Evolutionary conservation across 2,113 vertebrate genomes (phyloP).

Genomic region (Columba livia): DNA sequence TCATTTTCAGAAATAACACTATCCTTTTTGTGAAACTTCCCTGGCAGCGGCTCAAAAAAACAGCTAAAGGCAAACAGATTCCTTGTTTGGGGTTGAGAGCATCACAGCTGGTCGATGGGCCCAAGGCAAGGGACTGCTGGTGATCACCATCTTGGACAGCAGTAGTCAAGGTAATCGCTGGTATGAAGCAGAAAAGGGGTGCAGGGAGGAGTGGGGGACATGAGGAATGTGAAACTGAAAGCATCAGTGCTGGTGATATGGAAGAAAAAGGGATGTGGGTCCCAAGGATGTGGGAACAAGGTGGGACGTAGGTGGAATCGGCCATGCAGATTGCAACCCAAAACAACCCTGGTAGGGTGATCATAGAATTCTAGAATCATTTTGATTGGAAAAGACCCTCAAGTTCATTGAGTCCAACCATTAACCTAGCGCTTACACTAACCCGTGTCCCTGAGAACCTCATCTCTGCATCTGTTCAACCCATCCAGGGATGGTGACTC

Average conservation of each 20-base stretch:
- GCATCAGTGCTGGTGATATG: too few species aligned
- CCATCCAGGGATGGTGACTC: too few species aligned
- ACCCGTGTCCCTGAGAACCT: too few species aligned
- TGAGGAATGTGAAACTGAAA: not conserved
- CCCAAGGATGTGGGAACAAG: not conserved
- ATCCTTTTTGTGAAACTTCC: conserved; percentile 71
- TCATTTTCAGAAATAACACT: conserved; percentile 76
- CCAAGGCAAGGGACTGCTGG: not conserved
- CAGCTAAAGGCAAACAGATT: conserved; percentile 52
- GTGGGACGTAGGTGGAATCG: fast-evolving
- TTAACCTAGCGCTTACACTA: too few species aligned
- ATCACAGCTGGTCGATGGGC: not conserved
- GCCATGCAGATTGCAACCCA: fast-evolving
- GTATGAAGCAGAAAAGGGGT: not conserved
- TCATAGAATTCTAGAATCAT: too few species aligned
- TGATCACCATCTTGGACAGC: not conserved
- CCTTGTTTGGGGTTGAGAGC: not conserved
- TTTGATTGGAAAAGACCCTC: too few species aligned
- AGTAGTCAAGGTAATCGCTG: fast-evolving
- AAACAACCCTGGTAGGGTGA: not conserved
- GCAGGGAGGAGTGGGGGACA: not conserved
- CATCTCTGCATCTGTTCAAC: too few species aligned
- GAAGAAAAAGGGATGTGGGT: not conserved
- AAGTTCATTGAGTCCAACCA: too few species aligned
- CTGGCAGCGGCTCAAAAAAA: conserved; percentile 67